Evolutionary conservation across 2,888 invertebrate species (phyloP).

Genomic region (Leucoptera coffeella): DNA sequence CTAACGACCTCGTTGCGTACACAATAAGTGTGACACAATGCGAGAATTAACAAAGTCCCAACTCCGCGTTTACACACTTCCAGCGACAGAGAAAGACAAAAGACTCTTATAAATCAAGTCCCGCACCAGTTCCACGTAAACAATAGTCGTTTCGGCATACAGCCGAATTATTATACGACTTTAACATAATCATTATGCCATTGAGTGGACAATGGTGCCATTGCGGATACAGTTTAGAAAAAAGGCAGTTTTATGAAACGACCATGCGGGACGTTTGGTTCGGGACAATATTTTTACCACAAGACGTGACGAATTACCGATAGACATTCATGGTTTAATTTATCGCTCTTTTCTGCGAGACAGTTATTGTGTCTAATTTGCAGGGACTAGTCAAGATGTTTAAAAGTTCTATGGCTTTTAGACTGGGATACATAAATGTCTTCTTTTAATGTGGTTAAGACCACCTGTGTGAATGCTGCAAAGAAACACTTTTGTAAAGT

Average conservation of each 20-base stretch:
- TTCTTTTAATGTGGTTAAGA: too few relatives aligned
- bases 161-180: constrained; percentile 29
- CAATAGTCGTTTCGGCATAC: constrained; percentile 31
- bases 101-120: too few relatives aligned
- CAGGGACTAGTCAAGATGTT: too few relatives aligned
- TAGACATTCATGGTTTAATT: not conserved
- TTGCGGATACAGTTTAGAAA: too few relatives aligned
- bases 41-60: constrained; percentile 44
- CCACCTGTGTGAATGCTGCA: too few relatives aligned
- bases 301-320: constrained; percentile 24
- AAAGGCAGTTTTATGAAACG: constrained; percentile 8
- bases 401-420: too few relatives aligned
- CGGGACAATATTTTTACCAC: constrained; percentile 44
- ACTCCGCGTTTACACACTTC: constrained; percentile 35
- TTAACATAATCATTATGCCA: constrained; percentile 36
- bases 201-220: constrained; percentile 19
- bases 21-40: constrained; percentile 44
- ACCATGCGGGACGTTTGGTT: constrained; percentile 19
- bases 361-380: too few relatives aligned
- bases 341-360: too few relatives aligned
- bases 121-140: constrained; percentile 39
- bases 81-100: too few relatives aligned
- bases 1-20: constrained; percentile 44
- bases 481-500: too few relatives aligned
- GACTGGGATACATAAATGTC: too few relatives aligned